Percentiles rank a stretch among this genome's conserved stretches.
phyloP scores from a whole-genome alignment of 35 echinoderm and acorn worm genomes.

The Diadema setosum region DNA sequence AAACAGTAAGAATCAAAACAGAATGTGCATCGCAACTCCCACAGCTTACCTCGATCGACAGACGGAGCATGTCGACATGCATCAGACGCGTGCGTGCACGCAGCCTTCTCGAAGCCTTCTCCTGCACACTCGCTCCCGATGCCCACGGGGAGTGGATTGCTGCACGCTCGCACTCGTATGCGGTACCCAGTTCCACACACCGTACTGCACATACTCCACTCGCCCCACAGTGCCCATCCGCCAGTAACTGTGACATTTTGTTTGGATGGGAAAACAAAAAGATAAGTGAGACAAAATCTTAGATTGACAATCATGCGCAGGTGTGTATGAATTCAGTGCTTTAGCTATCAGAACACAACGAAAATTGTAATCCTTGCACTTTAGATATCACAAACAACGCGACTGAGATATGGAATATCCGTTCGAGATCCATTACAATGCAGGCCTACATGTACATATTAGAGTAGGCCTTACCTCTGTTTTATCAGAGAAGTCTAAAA shows the following conservation, averaged over 20 bases:
- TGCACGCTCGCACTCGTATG: slow-evolving; percentile 33
- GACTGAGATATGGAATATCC: too few relatives aligned
- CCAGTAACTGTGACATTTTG: slow-evolving; percentile 63
- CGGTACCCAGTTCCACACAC: slow-evolving; percentile 59
- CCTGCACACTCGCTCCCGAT: slow-evolving; percentile 44
- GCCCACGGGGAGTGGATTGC: slow-evolving; percentile 53
- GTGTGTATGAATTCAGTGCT: too few relatives aligned
- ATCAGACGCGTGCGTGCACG: slow-evolving; percentile 36
- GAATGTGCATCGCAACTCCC: background rate
- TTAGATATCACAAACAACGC: too few relatives aligned
- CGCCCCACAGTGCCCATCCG: slow-evolving; percentile 58
- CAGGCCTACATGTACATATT: too few relatives aligned
- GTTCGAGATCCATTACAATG: too few relatives aligned
- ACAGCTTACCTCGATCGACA: background rate
- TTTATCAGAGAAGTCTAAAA: too few relatives aligned
- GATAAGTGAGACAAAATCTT: too few relatives aligned
- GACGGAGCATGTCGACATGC: background rate
- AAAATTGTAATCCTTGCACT: too few relatives aligned
- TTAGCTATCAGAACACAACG: too few relatives aligned
- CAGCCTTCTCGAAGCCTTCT: slow-evolving; percentile 6
- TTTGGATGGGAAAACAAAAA: too few relatives aligned
- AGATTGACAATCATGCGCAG: too few relatives aligned
- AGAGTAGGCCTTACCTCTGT: too few relatives aligned
- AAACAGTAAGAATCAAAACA: background rate
- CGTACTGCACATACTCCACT: slow-evolving; percentile 73